These are phyloP conservation scores for Sericinus montela DNA, from an alignment of 2,888 invertebrate genomes.

Conservation along the genomic window DNA sequence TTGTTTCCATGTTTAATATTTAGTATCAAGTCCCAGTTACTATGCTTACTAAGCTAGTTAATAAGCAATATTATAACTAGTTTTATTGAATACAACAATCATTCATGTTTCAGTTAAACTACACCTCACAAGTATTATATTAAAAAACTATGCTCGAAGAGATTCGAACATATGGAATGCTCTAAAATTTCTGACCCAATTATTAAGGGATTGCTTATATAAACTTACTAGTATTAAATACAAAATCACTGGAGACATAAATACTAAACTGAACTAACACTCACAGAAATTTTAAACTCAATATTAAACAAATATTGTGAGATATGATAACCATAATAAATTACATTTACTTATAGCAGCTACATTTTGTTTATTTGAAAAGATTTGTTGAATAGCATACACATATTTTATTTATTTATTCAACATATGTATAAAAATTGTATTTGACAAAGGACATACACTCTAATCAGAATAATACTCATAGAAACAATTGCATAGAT, in stretches of 20 bases:
- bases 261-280: conserved; percentile 22
- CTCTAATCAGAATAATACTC: conserved; percentile 5
- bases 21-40: neutral
- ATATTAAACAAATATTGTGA: conserved; percentile 4
- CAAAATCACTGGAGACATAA: conserved; percentile 46
- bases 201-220: conserved; percentile 27
- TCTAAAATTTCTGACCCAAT: conserved; percentile 47
- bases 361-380: too few species aligned
- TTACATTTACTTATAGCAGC: neutral
- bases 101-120: conserved; percentile 43
- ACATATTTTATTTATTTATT: conserved; percentile 10
- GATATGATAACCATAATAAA: neutral
- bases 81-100: conserved; percentile 45
- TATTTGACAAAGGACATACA: conserved; percentile 11
- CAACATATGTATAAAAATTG: conserved; percentile 20
- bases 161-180: conserved; percentile 63
- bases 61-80: conserved; percentile 49
- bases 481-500: conserved; percentile 5
- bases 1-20: too few species aligned
- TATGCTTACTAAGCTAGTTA: conserved; percentile 19
- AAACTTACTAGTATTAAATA: conserved; percentile 49
- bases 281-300: conserved; percentile 1
- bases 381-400: conserved; percentile 4
- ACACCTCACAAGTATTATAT: conserved; percentile 41
- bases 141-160: conserved; percentile 35